Evolutionary conservation across 1,140 invertebrate species (phyloP), one percentile per base, ranked within the genome.

Genomic region (Lordiphosa clarofinis): DNA sequence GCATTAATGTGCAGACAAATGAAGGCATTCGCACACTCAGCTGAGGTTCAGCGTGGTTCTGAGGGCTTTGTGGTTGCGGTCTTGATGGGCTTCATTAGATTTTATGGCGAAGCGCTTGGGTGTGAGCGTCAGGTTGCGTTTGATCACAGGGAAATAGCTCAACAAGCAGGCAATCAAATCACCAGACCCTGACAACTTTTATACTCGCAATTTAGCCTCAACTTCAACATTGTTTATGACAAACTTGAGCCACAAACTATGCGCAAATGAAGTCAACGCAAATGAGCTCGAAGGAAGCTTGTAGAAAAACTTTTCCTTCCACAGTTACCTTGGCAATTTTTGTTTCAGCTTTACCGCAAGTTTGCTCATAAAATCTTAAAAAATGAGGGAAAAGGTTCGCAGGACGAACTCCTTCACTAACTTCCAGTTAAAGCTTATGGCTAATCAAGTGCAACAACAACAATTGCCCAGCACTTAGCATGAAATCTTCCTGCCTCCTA

Each of bases 171-270:
- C 75, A 79, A 79, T 81, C 75, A 79, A 81, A 81, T 60, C 38
- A 36, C 61, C 43, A 48, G 52, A 56, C 42, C 44, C 56, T 54
- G 57, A 8, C 55, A 79, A 81, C 60, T 79, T 79, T 76, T 70
- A 54, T 81, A 50, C 74, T 79, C 47, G 55, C 69, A 69, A 61
- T 78, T 79, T 44, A 79, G 65, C 65, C 74, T 67, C 53, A 79
- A 79, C 75, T 74, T 79, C 43, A 74, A 75, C 71, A 79, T 81
- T 79, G 75, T 81, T 79, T 79, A 79, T 79, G 75, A 81, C 75
- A 74, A 81, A 79, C 75, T 79, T 79, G 54, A 74, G 76, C 47
- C 60, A 74, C 75, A 79, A 79, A 79, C 75, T 79, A 81, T 81
- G 71, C 66, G 75, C 47, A 81, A 79, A 79, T 79, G 66, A 79